These are phyloP conservation scores for Chrysina gloriosa DNA, from an alignment of 2,888 invertebrate species.

Conservation along the genomic window DNA sequence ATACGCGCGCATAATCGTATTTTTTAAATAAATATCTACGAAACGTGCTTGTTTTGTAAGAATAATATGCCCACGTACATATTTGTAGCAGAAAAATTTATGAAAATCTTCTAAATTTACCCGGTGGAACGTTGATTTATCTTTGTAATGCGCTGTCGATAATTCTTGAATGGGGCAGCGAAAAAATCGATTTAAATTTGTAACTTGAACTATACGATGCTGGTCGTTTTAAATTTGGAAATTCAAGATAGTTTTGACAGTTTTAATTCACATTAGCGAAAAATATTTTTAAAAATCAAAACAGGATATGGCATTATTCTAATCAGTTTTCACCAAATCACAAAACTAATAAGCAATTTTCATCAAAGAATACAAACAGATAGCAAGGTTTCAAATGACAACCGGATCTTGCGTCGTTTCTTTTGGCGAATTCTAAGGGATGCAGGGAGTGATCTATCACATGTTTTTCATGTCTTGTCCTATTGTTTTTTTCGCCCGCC, in stretches of 20 bases:
- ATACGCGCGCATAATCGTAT: not conserved
- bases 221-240: not conserved
- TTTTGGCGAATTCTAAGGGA: too few species aligned
- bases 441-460: too few species aligned
- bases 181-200: not conserved
- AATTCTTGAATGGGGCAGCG: not conserved
- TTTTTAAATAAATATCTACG: not conserved
- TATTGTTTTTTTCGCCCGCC: not conserved
- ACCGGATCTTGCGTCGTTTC: too few species aligned
- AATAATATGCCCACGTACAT: not conserved
- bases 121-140: constrained; percentile 9
- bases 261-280: too few species aligned
- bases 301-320: too few species aligned
- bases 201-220: not conserved
- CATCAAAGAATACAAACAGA: too few species aligned
- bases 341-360: too few species aligned
- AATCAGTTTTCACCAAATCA: too few species aligned
- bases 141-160: constrained; percentile 14
- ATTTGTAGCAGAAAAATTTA: constrained; percentile 2
- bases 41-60: not conserved
- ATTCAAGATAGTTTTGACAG: not conserved
- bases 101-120: constrained; percentile 18
- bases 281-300: too few species aligned
- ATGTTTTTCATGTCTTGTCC: not conserved
- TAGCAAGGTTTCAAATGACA: too few species aligned